Evolutionary conservation across 2,797 vertebrate species (phyloP).

Genomic region (Silurus aristotelis): DNA sequence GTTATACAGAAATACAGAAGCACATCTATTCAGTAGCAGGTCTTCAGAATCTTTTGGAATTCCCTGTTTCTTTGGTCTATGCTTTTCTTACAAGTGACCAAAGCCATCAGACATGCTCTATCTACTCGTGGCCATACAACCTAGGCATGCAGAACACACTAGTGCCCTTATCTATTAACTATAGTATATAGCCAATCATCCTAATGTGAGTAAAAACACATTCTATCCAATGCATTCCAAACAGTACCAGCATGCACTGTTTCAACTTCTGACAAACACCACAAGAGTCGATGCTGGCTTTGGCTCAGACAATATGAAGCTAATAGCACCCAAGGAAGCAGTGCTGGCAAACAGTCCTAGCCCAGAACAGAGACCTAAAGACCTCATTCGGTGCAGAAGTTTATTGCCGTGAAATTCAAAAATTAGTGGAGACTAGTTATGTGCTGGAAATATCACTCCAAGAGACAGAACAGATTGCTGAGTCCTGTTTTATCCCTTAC

Average conservation of each 20-base stretch:
- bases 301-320: not conserved
- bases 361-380: conserved; percentile 16
- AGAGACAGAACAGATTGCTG: not conserved
- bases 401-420: not conserved
- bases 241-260: not conserved
- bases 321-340: not conserved
- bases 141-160: not conserved
- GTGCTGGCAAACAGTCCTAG: not conserved
- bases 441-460: not conserved
- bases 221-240: not conserved
- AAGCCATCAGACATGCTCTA: not conserved
- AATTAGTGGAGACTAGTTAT: not conserved
- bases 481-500: not conserved
- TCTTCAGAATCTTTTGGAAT: not conserved
- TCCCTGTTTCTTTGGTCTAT: not conserved
- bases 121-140: not conserved
- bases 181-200: not conserved
- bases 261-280: not conserved
- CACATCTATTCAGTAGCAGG: not conserved
- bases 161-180: not conserved
- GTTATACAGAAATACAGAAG: no score
- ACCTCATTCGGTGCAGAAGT: not conserved
- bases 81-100: not conserved
- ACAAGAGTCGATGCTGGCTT: not conserved
- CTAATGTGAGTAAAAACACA: not conserved